Conservation (phyloP, 2,113 vertebrate genomes). For the Siniperca knerii region DNA sequence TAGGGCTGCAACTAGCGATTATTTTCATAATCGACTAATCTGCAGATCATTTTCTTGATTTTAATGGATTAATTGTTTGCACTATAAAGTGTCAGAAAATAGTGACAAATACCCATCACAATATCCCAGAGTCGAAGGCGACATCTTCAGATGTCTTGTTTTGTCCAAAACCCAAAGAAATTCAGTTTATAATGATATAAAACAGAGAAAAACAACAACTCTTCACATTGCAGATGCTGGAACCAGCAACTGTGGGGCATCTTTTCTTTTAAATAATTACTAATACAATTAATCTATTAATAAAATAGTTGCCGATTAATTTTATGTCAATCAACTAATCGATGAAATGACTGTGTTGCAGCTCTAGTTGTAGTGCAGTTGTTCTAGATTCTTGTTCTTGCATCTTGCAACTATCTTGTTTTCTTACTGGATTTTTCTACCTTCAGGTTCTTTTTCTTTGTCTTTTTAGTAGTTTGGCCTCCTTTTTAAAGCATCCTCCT, state of each 20-base stretch:
- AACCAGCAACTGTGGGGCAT: not conserved
- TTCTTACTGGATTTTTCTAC: not conserved
- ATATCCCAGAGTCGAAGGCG: not conserved
- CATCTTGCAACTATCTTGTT: not conserved
- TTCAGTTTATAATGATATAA: not conserved
- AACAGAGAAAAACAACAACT: not conserved
- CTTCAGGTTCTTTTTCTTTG: not conserved
- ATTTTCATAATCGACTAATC: not conserved
- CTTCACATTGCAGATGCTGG: not conserved
- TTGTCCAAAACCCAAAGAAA: not conserved
- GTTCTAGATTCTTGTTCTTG: not conserved
- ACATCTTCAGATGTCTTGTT: not conserved
- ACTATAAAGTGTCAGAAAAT: not conserved
- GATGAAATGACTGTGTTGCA: not conserved
- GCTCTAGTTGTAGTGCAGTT: not conserved
- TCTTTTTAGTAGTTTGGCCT: constrained; percentile 13
- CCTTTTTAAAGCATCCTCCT: constrained; percentile 10
- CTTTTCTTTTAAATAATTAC: not conserved
- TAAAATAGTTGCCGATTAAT: not conserved
- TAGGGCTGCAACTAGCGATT: not conserved
- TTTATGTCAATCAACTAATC: not conserved
- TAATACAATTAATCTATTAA: not conserved
- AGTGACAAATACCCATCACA: not conserved
- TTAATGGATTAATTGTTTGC: not conserved
- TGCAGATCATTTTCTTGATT: not conserved